phyloP scores from a whole-genome alignment of 2,888 invertebrate species.

The Pogonocherus hispidulus region DNA sequence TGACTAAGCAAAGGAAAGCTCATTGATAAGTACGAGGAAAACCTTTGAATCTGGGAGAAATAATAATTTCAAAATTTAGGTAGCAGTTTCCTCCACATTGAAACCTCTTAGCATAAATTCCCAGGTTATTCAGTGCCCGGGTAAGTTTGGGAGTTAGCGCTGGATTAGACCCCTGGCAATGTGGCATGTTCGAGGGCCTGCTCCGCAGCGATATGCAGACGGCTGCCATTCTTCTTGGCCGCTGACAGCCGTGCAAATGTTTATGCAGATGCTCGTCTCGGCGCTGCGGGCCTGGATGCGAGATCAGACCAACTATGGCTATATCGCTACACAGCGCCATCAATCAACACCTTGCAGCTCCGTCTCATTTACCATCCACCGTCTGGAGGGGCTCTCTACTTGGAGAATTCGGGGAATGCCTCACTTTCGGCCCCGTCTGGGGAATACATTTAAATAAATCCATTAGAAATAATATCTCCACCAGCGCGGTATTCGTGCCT shows the following conservation, averaged over 20 bases:
- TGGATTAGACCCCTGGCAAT: conserved; percentile 36
- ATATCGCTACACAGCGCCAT: conserved; percentile 51
- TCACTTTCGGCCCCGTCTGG: conserved; percentile 27
- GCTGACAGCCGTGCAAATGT: conserved; percentile 64
- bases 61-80: background rate
- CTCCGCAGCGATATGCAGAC: conserved; percentile 58
- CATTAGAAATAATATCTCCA: conserved; percentile 31
- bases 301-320: conserved; percentile 48
- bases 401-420: conserved; percentile 44
- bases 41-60: no score
- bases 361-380: conserved; percentile 50
- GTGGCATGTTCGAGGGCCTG: conserved; percentile 47
- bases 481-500: conserved; percentile 6
- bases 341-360: conserved; percentile 56
- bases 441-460: conserved; percentile 36
- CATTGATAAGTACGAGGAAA: no score
- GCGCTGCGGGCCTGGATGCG: conserved; percentile 36
- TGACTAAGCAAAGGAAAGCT: no score
- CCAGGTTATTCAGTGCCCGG: conserved; percentile 18
- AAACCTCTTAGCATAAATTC: conserved; percentile 21
- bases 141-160: conserved; percentile 31
- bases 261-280: conserved; percentile 60
- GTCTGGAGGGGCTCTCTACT: conserved; percentile 42
- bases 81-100: background rate
- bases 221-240: conserved; percentile 61